Conservation (phyloP, 2,113 vertebrate species). For the Sarotherodon lohbergeri region DNA sequence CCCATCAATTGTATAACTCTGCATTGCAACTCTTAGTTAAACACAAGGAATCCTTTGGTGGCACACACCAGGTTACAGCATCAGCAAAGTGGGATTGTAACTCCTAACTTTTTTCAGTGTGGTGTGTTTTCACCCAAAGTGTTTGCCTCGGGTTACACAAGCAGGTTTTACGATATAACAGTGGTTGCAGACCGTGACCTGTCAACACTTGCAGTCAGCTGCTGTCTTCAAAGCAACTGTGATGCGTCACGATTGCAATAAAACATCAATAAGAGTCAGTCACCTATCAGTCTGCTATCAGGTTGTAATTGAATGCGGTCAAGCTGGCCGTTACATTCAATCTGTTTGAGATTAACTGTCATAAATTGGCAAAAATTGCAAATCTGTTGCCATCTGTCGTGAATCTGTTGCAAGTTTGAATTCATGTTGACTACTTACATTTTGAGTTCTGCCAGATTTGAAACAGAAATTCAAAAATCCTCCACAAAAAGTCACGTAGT, state of each 20-base stretch:
- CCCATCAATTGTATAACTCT: not conserved
- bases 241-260: not conserved
- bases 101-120: rapidly evolving
- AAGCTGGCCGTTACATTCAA: not conserved
- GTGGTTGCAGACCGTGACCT: not conserved
- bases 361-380: not conserved
- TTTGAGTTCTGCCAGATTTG: not conserved
- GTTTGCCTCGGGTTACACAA: not conserved
- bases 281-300: not conserved
- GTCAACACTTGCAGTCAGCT: not conserved
- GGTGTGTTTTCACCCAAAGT: not conserved
- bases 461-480: not conserved
- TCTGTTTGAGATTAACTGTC: not conserved
- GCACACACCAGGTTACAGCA: rapidly evolving
- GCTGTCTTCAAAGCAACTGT: not conserved
- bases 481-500: rapidly evolving
- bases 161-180: not conserved
- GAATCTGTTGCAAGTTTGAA: not conserved
- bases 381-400: not conserved
- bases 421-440: not conserved
- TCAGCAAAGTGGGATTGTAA: rapidly evolving
- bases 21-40: not conserved
- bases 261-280: not conserved
- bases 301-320: not conserved
- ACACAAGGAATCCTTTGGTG: not conserved